Conservation (phyloP, 2,888 invertebrate genomes). For the Lathronympha strigana region DNA sequence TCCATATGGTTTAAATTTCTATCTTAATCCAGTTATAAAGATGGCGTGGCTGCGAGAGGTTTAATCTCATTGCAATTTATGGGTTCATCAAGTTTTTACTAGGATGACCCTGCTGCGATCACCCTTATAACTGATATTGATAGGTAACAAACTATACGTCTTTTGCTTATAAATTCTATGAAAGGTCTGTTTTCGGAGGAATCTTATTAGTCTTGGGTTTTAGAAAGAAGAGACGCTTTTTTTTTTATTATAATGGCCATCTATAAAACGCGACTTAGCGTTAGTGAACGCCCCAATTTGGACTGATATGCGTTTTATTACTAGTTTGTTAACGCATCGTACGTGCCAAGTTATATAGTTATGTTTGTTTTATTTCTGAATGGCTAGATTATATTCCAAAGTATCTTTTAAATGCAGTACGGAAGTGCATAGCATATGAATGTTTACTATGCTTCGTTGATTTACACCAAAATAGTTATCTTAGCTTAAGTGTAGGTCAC, state of each 20-base stretch:
- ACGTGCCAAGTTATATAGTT: slow-evolving; percentile 35
- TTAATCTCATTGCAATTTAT: too few relatives aligned
- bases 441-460: slow-evolving; percentile 30
- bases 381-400: slow-evolving; percentile 46
- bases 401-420: slow-evolving; percentile 59
- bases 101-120: too few relatives aligned
- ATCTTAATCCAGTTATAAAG: too few relatives aligned
- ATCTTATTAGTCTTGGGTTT: not conserved
- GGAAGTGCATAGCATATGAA: slow-evolving; percentile 70
- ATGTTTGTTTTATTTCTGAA: slow-evolving; percentile 32
- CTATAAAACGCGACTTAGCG: slow-evolving; percentile 1
- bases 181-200: too few relatives aligned
- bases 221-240: not conserved
- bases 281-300: not conserved
- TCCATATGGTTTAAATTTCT: too few relatives aligned
- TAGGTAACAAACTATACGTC: too few relatives aligned
- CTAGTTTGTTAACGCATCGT: slow-evolving; percentile 19
- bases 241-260: not conserved
- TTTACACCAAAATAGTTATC: slow-evolving; percentile 48
- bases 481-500: slow-evolving; percentile 53
- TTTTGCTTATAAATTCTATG: too few relatives aligned
- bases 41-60: too few relatives aligned
- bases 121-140: too few relatives aligned
- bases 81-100: too few relatives aligned
- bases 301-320: not conserved